Base-by-base conservation (phyloP, 2,113 vertebrate genomes). In the Glaucidium brasilianum region DNA sequence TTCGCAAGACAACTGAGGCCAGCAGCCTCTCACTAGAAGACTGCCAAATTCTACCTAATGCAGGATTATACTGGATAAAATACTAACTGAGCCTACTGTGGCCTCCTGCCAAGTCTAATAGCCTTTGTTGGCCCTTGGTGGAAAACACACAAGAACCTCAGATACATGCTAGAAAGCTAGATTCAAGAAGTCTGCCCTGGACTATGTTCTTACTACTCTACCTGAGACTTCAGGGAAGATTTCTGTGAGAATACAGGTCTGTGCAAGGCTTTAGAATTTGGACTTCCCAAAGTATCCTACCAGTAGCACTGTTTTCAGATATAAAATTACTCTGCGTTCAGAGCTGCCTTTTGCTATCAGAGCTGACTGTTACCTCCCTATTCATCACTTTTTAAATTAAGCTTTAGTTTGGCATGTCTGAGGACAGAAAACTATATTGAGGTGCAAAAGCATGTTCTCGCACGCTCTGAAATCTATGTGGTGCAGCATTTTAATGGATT, bases 81-180 rank as follows among this genome's bases (percentile, higher is more conserved):
- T 75, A 96, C 72, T 87, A 15, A 91, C n/a, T 74, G 75, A 35
- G 41, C 23, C 41, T 83, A 63, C 2, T 50, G 39, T 71, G 93
- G 73, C 68, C n/a, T 87, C 30, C 43, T 92, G 88, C 92, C 92
- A 96, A 81, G 72, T 39, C 68, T 64, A 92, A 94, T 15, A 94
- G 85, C 56, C 41, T 95, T 89, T 94, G 71, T 68, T 84, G 30
- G 64, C n/a, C 23, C 56, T 74, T 71, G 49, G 56, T 87, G 39
- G 55, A 90, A 92, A 90, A 94, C 30, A 87, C n/a, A 79, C 50
- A 92, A 63, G 56, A 88, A 84, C 10, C 47, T 60, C 47, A 73
- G 63, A 92, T 30, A 90, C 26, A 43, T 6, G 20, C 45, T 45
- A 69, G 25, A 79, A 94, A 91, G 27, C 6, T 50, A 80, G 43